Evolutionary conservation across 2,797 vertebrate genomes (phyloP), one percentile per base, ranked within the genome.

Genomic region (Neosilurus mollespiculum): DNA sequence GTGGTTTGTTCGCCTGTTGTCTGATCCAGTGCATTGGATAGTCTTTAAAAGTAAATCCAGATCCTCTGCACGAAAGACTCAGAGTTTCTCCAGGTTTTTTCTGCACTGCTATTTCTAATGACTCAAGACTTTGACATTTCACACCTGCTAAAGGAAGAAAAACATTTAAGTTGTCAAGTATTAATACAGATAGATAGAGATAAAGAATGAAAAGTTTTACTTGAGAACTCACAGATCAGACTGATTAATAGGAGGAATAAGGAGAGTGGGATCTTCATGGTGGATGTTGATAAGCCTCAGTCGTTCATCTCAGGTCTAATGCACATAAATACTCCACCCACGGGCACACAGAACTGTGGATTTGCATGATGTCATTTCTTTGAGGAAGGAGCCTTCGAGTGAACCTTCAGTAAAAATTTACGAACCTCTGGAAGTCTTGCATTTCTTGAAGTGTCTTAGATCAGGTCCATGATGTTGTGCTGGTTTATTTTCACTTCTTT

Each of bases 51-150:
- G n/a, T 30, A 81, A 88, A 90, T 4, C 89, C 89, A 87, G 88
- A 88, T 78, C 49, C 88, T 30, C 62, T 70, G 49, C 88, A 92
- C 70, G 87, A 90, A 8, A 91, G 80, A 81, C 81, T 91, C 26
- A 87, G 75, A 67, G 82, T 67, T 76, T 89, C 88, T 51, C 83
- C 9, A 0, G 77, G 69, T 61, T 0, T 51, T 81, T 88, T 90
- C 15, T 77, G 0, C 1, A 64, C 67, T 75, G 84, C 43, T 7
- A 58, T 30, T 51, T 53, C 61, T 26, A 79, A 67, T 14, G 51
- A 62, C 18, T 62, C 24, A 14, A 58, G 20, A 67, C 51, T 80
- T 67, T 80, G 5, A 56, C 51, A 20, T 61, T 34, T 69, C 51
- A 69, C 64, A 67, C 64, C 64, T 80, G 18, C 9, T 53, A 1